Evolutionary conservation across 2,797 vertebrate species (phyloP).

Genomic region (Gadopsis marmoratus): DNA sequence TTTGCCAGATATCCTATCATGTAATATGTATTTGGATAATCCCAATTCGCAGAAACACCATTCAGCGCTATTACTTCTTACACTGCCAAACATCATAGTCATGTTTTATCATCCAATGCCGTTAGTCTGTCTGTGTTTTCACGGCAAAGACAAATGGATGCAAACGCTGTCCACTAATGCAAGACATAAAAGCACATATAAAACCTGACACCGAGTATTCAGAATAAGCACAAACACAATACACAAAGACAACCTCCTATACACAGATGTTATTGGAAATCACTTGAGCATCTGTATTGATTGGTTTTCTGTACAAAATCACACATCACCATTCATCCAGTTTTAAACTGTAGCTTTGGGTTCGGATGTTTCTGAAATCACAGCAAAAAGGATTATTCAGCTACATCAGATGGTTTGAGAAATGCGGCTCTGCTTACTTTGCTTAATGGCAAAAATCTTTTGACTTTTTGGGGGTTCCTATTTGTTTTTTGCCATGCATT

Average conservation of each 20-base stretch:
- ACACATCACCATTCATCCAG: neutral
- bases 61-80: neutral
- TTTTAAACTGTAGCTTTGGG: neutral
- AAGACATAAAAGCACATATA: conserved; percentile 8
- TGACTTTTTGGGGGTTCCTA: neutral
- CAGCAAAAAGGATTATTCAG: neutral
- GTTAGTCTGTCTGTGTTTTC: conserved; percentile 27
- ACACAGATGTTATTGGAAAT: neutral
- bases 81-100: neutral
- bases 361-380: neutral
- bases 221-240: neutral
- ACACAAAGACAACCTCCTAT: neutral
- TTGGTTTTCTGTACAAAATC: neutral
- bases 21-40: conserved; percentile 33
- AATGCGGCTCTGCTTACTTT: neutral
- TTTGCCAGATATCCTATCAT: conserved; percentile 21
- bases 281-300: neutral
- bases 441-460: neutral
- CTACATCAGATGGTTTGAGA: conserved; percentile 7
- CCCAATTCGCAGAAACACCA: neutral
- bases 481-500: conserved; percentile 22
- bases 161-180: conserved; percentile 17
- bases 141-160: conserved; percentile 25
- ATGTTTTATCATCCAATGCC: conserved; percentile 14
- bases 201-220: neutral